phyloP scores from a whole-genome alignment of 1,140 invertebrate species.

The Trachymyrmex cornetzi region DNA sequence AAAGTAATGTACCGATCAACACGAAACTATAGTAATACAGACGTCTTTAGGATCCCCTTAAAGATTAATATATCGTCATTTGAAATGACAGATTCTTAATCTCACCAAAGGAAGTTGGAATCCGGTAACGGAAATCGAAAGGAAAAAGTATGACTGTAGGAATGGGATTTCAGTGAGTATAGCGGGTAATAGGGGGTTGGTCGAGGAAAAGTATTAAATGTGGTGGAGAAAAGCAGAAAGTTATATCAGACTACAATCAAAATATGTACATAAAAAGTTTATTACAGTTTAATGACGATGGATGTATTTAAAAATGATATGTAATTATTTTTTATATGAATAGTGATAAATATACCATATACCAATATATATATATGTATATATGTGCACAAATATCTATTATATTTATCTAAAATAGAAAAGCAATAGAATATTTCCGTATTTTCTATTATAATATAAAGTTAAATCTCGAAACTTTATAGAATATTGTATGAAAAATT shows the following conservation, averaged over 20 bases:
- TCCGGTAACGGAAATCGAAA: slow-evolving; percentile 50
- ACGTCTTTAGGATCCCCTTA: too few relatives aligned
- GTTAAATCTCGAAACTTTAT: neutral
- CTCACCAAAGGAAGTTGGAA: slow-evolving; percentile 31
- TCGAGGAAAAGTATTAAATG: slow-evolving; percentile 40
- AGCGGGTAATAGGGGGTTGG: neutral
- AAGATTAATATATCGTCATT: slow-evolving; percentile 27
- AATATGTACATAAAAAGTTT: neutral
- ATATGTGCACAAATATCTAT: neutral
- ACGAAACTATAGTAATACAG: too few relatives aligned
- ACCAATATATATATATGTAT: too few relatives aligned
- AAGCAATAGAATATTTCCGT: neutral
- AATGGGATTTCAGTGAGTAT: slow-evolving; percentile 36
- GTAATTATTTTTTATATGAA: neutral
- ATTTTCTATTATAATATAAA: neutral
- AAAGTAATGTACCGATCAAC: too few relatives aligned
- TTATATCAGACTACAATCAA: neutral
- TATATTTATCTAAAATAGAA: neutral
- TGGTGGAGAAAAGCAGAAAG: neutral
- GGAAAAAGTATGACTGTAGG: slow-evolving; percentile 45
- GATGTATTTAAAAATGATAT: neutral
- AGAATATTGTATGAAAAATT: neutral
- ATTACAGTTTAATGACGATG: neutral
- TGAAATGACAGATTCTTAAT: slow-evolving; percentile 40
- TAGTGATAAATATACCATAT: neutral